These are phyloP conservation scores for Chionodraco myersi DNA, from an alignment of 2,113 vertebrate species.

Conservation along the genomic window DNA sequence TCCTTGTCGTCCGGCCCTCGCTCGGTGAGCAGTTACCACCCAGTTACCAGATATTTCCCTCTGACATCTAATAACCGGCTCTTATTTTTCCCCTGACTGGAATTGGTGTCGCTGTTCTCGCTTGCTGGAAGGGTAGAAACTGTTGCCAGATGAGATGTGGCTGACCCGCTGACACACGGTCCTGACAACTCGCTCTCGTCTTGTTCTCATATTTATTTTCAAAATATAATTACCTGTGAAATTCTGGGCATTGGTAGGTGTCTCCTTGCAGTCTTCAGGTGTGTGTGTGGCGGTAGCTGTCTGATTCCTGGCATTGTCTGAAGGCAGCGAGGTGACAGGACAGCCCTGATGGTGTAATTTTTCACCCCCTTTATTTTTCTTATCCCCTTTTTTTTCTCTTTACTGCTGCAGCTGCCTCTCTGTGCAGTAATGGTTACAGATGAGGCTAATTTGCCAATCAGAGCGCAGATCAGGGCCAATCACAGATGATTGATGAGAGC, in stretches of 20 bases:
- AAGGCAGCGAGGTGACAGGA: constrained; percentile 61
- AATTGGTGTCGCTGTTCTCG: constrained; percentile 25
- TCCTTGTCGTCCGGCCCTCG: constrained; percentile 9
- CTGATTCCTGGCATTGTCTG: constrained; percentile 63
- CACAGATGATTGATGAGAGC: constrained; percentile 65
- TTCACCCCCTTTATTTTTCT: constrained; percentile 71
- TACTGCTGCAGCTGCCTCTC: constrained; percentile 55
- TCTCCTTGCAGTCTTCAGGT: constrained; percentile 25
- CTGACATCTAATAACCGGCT: constrained; percentile 52
- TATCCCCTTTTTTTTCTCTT: constrained; percentile 45
- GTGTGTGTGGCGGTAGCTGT: constrained; percentile 45
- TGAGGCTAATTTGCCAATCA: constrained; percentile 73
- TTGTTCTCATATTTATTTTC: constrained; percentile 62
- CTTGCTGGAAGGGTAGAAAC: constrained; percentile 48
- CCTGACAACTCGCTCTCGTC: constrained; percentile 44
- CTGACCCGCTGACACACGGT: constrained; percentile 59
- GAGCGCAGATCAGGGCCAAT: constrained; percentile 67
- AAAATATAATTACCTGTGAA: constrained; percentile 70
- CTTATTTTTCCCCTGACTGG: constrained; percentile 37
- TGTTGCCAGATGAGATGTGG: constrained; percentile 74
- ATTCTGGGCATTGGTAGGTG: constrained; percentile 28
- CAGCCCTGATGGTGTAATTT: constrained; percentile 64
- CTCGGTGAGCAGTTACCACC: constrained; percentile 47
- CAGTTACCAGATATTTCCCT: constrained; percentile 63
- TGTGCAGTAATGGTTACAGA: constrained; percentile 71